Evolutionary conservation across 2,888 invertebrate genomes (phyloP).

Genomic region (Leptinotarsa haldemani): DNA sequence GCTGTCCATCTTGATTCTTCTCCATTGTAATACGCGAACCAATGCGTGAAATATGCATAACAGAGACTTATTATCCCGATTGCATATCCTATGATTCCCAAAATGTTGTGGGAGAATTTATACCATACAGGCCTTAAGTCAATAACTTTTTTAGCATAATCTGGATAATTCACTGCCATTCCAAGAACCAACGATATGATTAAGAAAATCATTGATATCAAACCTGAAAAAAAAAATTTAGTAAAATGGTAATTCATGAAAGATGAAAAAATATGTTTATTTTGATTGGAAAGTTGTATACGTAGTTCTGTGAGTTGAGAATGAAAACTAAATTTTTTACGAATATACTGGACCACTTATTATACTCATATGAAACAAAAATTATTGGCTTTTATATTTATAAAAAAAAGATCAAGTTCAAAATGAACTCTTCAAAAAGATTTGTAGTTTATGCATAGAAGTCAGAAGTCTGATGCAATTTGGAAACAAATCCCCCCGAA

Average conservation of each 20-base stretch:
- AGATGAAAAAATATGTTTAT: no score
- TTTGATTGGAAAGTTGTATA: no score
- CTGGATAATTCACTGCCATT: constrained; percentile 52
- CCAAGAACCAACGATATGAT: constrained; percentile 54
- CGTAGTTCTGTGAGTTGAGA: no score
- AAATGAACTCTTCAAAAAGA: no score
- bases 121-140: constrained; percentile 52
- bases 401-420: no score
- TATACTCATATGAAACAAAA: no score
- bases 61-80: constrained; percentile 59
- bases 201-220: constrained; percentile 57
- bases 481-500: no score
- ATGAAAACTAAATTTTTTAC: no score
- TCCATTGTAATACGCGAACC: constrained; percentile 55
- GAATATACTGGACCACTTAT: no score
- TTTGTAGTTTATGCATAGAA: no score
- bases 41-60: constrained; percentile 57
- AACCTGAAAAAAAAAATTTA: constrained; percentile 51
- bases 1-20: constrained; percentile 54
- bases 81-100: constrained; percentile 58
- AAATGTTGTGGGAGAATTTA: constrained; percentile 58
- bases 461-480: no score
- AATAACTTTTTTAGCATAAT: constrained; percentile 48
- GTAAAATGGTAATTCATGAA: background rate
- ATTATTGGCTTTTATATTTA: no score